Conservation (phyloP, 2,888 invertebrate species). For the Magallana nippona region DNA sequence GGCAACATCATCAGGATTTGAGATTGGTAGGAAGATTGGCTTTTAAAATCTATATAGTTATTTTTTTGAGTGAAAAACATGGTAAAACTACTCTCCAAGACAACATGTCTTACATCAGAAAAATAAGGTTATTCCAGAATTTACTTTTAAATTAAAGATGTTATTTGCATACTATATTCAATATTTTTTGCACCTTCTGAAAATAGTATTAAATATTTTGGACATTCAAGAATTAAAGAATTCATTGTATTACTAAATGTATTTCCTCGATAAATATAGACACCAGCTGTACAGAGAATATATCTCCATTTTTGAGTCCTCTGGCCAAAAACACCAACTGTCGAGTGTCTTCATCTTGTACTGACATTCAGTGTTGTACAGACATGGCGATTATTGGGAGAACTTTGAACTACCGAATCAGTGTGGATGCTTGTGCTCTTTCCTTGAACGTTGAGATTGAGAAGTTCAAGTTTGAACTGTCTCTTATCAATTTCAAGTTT, state of each 20-base stretch:
- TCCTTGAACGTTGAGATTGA: slow-evolving; percentile 39
- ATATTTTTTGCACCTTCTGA: not conserved
- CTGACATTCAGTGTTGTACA: slow-evolving; percentile 50
- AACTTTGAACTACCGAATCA: slow-evolving; percentile 18
- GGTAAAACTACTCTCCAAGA: no score
- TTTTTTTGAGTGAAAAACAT: no score
- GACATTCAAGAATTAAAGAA: no score
- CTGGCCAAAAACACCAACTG: slow-evolving; percentile 22
- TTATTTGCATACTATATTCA: not conserved
- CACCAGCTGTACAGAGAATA: slow-evolving; percentile 14
- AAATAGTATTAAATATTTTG: no score
- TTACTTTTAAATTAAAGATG: no score
- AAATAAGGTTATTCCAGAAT: no score
- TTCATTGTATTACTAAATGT: no score
- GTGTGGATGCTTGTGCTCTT: slow-evolving; percentile 39
- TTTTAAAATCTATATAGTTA: not conserved
- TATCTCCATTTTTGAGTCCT: not conserved
- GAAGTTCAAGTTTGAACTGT: slow-evolving; percentile 45
- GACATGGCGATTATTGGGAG: slow-evolving; percentile 42
- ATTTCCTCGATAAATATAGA: not conserved
- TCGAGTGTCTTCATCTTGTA: slow-evolving; percentile 42
- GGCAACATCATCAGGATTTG: slow-evolving; percentile 14
- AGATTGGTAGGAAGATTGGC: not conserved
- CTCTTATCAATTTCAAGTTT: slow-evolving; percentile 47
- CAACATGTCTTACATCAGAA: no score